Percentiles rank a stretch among this genome's conserved stretches.
phyloP scores from a whole-genome alignment of 2,797 vertebrate species.

The Lacerta viridis region DNA sequence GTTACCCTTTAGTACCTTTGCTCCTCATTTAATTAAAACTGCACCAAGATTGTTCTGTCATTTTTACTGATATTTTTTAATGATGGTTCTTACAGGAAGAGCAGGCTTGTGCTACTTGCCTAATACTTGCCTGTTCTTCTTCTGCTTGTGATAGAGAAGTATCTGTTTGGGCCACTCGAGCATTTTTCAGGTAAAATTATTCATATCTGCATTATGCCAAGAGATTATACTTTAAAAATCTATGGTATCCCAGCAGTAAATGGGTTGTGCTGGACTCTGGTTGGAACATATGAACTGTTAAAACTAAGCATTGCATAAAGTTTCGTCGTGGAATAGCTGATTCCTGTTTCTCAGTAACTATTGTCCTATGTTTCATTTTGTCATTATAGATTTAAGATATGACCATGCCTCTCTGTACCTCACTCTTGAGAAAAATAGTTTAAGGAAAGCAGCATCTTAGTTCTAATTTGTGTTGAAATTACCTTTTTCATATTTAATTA shows the following conservation, averaged over 20 bases:
- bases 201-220: not conserved
- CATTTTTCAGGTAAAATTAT: conserved; percentile 91
- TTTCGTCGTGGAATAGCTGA: not conserved
- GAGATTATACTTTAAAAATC: not conserved
- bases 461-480: not conserved
- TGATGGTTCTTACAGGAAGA: conserved; percentile 85
- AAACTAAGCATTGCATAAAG: not conserved
- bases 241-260: not conserved
- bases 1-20: not conserved
- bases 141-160: conserved; percentile 92
- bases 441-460: not conserved
- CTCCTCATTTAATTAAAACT: not conserved
- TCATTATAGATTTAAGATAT: not conserved
- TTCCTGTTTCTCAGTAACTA: not conserved
- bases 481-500: not conserved
- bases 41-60: not conserved
- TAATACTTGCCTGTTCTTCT: conserved; percentile 94
- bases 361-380: not conserved
- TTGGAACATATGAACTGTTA: not conserved
- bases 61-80: not conserved
- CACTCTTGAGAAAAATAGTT: not conserved
- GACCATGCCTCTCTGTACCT: not conserved
- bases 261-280: not conserved
- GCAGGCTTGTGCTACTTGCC: conserved; percentile 93
- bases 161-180: conserved; percentile 93